phyloP scores from a whole-genome alignment of 2,797 vertebrate genomes.

The Spinibarbus caldwelli region DNA sequence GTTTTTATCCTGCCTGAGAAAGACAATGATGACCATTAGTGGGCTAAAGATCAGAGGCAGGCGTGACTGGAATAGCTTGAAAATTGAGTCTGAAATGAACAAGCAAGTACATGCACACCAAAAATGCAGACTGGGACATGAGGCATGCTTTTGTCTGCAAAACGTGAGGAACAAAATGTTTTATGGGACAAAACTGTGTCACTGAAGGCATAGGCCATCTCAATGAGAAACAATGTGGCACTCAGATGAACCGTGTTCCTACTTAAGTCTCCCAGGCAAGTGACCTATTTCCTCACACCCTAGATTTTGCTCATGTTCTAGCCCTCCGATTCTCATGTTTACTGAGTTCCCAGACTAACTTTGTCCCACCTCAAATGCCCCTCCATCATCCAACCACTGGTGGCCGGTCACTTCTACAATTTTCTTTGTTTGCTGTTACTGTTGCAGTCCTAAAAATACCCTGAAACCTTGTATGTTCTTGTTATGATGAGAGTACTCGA shows the following conservation, averaged over 20 bases:
- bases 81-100: slow-evolving; percentile 24
- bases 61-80: neutral
- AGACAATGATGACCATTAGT: slow-evolving; percentile 44
- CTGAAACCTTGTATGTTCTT: neutral
- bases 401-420: neutral
- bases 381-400: neutral
- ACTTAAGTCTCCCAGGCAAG: slow-evolving; percentile 37
- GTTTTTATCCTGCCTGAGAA: slow-evolving; percentile 9
- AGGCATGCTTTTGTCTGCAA: slow-evolving; percentile 30
- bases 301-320: slow-evolving; percentile 19
- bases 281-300: slow-evolving; percentile 52
- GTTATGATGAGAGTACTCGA: neutral
- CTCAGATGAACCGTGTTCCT: slow-evolving; percentile 16
- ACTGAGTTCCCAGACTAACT: slow-evolving; percentile 16
- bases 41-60: slow-evolving; percentile 16
- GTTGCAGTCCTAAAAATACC: neutral
- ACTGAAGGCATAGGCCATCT: slow-evolving; percentile 19
- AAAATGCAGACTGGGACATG: slow-evolving; percentile 38
- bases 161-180: slow-evolving; percentile 33
- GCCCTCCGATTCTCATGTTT: slow-evolving; percentile 17
- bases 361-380: slow-evolving; percentile 15
- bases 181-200: slow-evolving; percentile 46
- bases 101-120: slow-evolving; percentile 21
- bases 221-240: slow-evolving; percentile 42
- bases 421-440: neutral